These are phyloP conservation scores for Euura saliciscinereae DNA, from an alignment of 1,140 invertebrate species.

Conservation along the genomic window DNA sequence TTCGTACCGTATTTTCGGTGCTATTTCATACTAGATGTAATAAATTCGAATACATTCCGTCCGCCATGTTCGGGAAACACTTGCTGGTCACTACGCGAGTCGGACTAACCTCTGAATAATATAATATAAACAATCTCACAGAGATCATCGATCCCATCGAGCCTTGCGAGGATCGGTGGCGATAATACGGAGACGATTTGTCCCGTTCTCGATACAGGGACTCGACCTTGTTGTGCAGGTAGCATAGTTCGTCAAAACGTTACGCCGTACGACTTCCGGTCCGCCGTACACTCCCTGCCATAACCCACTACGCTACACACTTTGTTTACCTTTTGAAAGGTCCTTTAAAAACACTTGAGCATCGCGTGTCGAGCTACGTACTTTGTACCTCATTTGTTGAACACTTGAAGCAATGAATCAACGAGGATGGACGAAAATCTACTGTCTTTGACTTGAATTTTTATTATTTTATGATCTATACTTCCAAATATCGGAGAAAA, in stretches of 20 bases:
- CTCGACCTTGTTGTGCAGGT: background rate
- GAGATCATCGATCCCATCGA: no score
- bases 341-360: background rate
- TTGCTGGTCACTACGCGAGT: conserved; percentile 38
- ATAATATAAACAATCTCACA: background rate
- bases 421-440: no score
- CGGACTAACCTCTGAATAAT: conserved; percentile 17
- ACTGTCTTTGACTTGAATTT: no score
- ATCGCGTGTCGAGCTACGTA: no score
- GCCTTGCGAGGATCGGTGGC: no score
- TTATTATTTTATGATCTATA: no score
- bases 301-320: background rate
- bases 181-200: no score
- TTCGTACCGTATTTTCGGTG: conserved; percentile 32
- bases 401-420: no score
- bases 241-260: background rate
- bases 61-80: conserved; percentile 49
- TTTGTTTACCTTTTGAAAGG: conserved; percentile 5
- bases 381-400: no score
- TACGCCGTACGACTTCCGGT: background rate
- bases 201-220: background rate
- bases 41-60: conserved; percentile 43
- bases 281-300: background rate
- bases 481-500: no score
- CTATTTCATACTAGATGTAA: conserved; percentile 42